Evolutionary conservation across 2,797 vertebrate genomes (phyloP), one percentile per base, ranked within the genome.

Genomic region (Molothrus aeneus): DNA sequence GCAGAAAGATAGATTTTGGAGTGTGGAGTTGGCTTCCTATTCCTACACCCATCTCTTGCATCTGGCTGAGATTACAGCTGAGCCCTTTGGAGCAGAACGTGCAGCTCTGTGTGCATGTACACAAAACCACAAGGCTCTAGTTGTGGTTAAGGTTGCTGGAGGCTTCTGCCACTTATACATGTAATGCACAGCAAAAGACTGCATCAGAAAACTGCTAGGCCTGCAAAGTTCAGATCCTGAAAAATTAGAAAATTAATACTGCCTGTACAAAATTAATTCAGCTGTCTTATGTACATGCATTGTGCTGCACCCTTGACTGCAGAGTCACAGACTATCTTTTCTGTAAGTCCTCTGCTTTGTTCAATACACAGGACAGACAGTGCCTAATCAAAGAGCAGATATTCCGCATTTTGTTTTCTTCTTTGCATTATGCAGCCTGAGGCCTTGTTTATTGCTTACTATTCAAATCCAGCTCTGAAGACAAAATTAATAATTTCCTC

Each of bases 401-500:
- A 80, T 56, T 90, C 48, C 56, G 18, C 26, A 84, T 77, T 97
- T 95, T 86, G 88, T 92, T 92, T 92, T 93, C 86, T 80, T 90
- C 80, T 82, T 34, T 40, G 70, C 61, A 84, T 79, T 93, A 81
- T 88, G 78, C 88, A 91, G 94, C 88, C 69, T 4, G 13, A 95
- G 74, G 93, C 86, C 89, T 89, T 92, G 81, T 89, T 96, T 96
- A 96, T 94, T 96, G 94, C 93, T 82, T 94, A 94, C 90, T 82
- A 95, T 95, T 94, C 93, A 95, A 89, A 94, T 65, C 38, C 71
- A 87, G 68, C 61, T 92, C 92, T 24, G 80, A 92, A 94, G 90
- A 94, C 90, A 95, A 96, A 95, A 97, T 96, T 95, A 95, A 65
- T 96, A 95, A 97, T 96, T 94, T 97, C 95, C 96, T 97, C 43